These are phyloP conservation scores for Hirudinaria manillensis DNA, from an alignment of 2,888 invertebrate species.

Conservation along the genomic window DNA sequence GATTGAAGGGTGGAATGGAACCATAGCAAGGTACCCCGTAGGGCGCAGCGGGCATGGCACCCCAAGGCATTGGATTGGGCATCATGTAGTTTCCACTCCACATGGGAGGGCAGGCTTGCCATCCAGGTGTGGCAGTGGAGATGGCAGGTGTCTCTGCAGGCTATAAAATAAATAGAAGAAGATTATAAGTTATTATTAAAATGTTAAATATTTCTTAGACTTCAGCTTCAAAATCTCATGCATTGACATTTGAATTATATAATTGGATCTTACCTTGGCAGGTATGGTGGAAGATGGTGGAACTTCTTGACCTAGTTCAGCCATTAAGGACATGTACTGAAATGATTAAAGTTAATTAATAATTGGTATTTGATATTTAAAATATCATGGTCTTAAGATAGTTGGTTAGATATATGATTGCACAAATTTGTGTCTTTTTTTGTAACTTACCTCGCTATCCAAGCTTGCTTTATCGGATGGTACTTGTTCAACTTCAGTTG, in stretches of 20 bases:
- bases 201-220: background rate
- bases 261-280: background rate
- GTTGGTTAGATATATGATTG: background rate
- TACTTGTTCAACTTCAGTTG: conserved; percentile 37
- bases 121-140: background rate
- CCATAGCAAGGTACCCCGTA: conserved; percentile 4
- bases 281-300: conserved; percentile 17
- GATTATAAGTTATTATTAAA: too few species aligned
- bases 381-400: background rate
- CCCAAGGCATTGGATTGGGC: background rate
- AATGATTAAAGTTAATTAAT: conserved; percentile 37
- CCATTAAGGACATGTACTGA: conserved; percentile 93
- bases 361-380: background rate
- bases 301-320: conserved; percentile 84
- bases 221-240: background rate
- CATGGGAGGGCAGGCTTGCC: background rate
- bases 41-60: background rate
- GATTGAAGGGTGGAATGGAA: background rate
- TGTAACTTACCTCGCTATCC: conserved; percentile 71
- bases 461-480: conserved; percentile 60
- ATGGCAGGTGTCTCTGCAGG: background rate
- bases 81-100: background rate
- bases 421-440: conserved; percentile 19
- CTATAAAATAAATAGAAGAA: too few species aligned
- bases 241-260: too few species aligned